These are phyloP conservation scores for Ceratina japonica DNA, from an alignment of 1,140 invertebrate genomes.

Conservation along the genomic window DNA sequence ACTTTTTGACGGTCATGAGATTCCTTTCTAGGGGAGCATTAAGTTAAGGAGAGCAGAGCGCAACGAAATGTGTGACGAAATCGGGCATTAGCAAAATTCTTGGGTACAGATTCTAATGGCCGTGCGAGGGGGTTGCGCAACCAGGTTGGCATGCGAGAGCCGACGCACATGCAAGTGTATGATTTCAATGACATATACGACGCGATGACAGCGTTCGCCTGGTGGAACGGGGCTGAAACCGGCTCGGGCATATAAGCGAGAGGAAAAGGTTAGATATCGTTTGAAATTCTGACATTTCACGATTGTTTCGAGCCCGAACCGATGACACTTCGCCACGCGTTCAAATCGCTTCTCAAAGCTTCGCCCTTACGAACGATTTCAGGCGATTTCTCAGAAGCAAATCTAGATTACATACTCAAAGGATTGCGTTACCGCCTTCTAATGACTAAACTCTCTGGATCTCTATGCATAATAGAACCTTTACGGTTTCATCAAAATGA, in stretches of 20 bases:
- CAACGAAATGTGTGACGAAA: neutral
- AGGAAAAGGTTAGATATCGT: conserved; percentile 39
- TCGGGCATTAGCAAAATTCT: neutral
- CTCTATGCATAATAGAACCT: no score
- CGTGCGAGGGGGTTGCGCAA: conserved; percentile 23
- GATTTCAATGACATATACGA: conserved; percentile 36
- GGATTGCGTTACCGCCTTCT: no score
- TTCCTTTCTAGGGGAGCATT: no score
- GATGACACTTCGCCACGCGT: neutral
- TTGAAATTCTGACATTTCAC: conserved; percentile 47
- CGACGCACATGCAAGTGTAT: conserved; percentile 18
- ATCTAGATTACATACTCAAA: neutral
- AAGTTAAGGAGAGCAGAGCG: neutral
- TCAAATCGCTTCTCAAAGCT: neutral
- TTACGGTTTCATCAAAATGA: no score
- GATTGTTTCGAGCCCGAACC: conserved; percentile 9
- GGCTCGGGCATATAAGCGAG: neutral
- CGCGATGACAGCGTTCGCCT: conserved; percentile 21
- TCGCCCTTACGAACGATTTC: neutral
- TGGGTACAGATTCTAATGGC: neutral
- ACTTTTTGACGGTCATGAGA: no score
- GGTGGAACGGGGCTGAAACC: neutral
- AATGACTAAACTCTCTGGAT: no score
- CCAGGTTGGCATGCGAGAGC: conserved; percentile 19
- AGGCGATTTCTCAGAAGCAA: neutral